A percentile compares a stretch with the other conserved stretches of the same genome.
These are phyloP conservation scores for Norana najaformis DNA, from an alignment of 2,888 invertebrate species.

Conservation along the genomic window DNA sequence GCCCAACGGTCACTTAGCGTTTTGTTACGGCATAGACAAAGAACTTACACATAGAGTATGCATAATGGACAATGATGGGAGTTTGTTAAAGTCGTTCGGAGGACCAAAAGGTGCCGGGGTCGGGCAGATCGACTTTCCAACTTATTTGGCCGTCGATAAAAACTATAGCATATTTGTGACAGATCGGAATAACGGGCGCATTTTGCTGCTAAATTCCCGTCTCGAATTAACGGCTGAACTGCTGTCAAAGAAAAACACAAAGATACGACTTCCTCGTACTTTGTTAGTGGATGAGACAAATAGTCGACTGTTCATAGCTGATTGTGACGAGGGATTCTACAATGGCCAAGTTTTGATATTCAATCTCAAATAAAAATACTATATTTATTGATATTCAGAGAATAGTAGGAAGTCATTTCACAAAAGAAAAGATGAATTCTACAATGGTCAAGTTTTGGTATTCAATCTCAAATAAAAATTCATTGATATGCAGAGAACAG, in stretches of 20 bases:
- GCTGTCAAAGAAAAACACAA: neutral
- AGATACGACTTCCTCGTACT: neutral
- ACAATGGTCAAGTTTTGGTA: neutral
- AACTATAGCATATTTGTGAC: neutral
- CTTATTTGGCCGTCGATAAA: neutral
- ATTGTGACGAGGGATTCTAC: neutral
- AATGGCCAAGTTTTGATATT: neutral
- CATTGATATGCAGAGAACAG: neutral
- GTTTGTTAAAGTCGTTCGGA: neutral
- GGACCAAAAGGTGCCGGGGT: neutral
- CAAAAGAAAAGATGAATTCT: neutral
- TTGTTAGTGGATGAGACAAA: neutral
- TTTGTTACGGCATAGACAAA: neutral
- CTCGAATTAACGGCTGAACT: neutral
- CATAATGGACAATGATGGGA: neutral
- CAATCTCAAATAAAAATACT: neutral
- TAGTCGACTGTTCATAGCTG: neutral
- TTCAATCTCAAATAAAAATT: neutral
- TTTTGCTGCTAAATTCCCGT: neutral
- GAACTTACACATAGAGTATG: neutral
- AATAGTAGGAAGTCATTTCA: neutral
- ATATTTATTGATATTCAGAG: neutral
- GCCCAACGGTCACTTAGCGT: neutral
- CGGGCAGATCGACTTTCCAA: neutral
- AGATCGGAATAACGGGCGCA: neutral